Evolutionary conservation across 1,140 invertebrate genomes (phyloP).

Genomic region (Dendrolimus kikuchii): DNA sequence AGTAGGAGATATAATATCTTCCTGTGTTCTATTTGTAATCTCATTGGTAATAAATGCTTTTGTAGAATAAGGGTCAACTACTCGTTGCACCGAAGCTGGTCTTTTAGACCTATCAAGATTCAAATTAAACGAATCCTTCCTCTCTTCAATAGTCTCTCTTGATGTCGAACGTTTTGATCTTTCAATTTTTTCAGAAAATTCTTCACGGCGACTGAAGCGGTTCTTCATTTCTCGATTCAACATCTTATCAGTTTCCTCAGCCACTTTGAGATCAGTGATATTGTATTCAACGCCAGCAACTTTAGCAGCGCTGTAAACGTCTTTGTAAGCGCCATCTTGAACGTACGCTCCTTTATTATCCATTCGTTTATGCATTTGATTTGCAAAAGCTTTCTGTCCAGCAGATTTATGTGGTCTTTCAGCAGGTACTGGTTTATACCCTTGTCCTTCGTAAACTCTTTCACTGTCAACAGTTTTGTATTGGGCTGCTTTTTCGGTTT

Average conservation of each 20-base stretch:
- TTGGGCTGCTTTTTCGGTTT: conserved; percentile 49
- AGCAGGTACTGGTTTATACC: conserved; percentile 48
- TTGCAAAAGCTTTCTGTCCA: conserved; percentile 65
- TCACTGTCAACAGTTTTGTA: conserved; percentile 49
- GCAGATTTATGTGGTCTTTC: conserved; percentile 58
- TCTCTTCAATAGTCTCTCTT: conserved; percentile 51
- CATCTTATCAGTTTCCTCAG: conserved; percentile 65
- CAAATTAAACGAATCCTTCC: conserved; percentile 48
- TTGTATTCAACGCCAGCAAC: conserved; percentile 57
- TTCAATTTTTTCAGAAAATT: conserved; percentile 47
- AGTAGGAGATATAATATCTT: conserved; percentile 36
- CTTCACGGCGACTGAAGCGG: conserved; percentile 52
- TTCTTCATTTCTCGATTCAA: conserved; percentile 56
- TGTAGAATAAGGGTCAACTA: conserved; percentile 52
- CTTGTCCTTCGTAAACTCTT: conserved; percentile 33
- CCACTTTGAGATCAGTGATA: conserved; percentile 68
- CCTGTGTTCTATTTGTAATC: conserved; percentile 31
- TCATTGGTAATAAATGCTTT: conserved; percentile 60
- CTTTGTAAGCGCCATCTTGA: conserved; percentile 63
- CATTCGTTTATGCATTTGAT: conserved; percentile 67
- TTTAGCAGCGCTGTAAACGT: conserved; percentile 60
- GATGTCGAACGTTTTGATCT: conserved; percentile 41
- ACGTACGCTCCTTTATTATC: conserved; percentile 71
- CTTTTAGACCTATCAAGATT: conserved; percentile 52
- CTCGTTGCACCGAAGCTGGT: conserved; percentile 48